Evolutionary conservation across 2,797 vertebrate genomes (phyloP), one percentile per base, ranked within the genome.

Genomic region (Avahi laniger): DNA sequence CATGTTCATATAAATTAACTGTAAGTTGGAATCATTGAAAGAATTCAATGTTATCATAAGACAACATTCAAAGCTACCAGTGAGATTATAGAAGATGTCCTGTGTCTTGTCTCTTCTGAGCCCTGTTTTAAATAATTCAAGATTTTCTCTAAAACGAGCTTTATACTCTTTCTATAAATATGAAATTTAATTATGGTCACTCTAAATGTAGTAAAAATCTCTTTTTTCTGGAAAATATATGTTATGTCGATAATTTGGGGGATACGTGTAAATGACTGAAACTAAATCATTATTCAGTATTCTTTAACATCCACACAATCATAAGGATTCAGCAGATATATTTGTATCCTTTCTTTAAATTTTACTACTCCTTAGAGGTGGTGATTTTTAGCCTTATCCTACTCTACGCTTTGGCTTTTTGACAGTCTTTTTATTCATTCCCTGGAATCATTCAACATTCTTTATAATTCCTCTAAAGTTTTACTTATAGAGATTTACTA

Each of bases 131-230:
- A 5, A 93, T 48, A 78, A 50, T 73, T 97, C 46, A 93, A 89
- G 3, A 43, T 69, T 86, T 92, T 95, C 38, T 75, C 28, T 72
- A 67, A 95, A 94, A 63, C 38, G 54, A 48, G 59, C 8, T 70
- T 97, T 9, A 18, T 85, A 96, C 54, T 91, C 85, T 97, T 75
- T 70, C 33, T 38, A 11, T 61, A 93, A 82, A 67, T 63, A 38
- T 65, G 11, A 4, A 67, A 89, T 91, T 92, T 88, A 26, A 80
- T 30, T 84, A 76, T 89, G 82, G 10, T 26, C 18, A 88, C 86
- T 75, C 15, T 89, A 78, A 81, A 0, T 35, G 0, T 30, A 75
- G 6, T 4, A 72, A 12, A 84, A 63, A 26, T 79, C 35, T 61
- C 46, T 35, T 79, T 80, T 76, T 84, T 89, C 67, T 33, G 70